These are phyloP conservation scores for Diglossa cyanea DNA, from an alignment of 2,797 vertebrate genomes.

Conservation along the genomic window DNA sequence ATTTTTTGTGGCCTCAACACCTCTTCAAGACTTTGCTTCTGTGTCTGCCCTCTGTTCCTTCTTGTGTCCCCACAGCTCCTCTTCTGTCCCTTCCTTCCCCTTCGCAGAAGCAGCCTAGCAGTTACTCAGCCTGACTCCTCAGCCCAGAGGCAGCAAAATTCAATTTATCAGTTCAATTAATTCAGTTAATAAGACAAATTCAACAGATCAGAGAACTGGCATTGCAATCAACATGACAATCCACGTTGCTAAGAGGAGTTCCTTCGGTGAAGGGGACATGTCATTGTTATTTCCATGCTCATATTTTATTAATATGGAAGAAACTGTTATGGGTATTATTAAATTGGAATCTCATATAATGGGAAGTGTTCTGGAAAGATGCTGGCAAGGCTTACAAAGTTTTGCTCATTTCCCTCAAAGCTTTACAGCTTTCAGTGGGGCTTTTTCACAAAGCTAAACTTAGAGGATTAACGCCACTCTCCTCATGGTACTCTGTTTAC, in stretches of 20 bases:
- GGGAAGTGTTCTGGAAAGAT: neutral
- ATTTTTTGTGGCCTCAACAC: neutral
- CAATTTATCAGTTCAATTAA: neutral
- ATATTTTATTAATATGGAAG: neutral
- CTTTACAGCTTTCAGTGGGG: neutral
- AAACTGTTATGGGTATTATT: neutral
- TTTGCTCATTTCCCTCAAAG: neutral
- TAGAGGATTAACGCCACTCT: neutral
- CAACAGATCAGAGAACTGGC: neutral
- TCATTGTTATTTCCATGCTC: neutral
- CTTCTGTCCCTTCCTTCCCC: neutral
- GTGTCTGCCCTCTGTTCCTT: neutral
- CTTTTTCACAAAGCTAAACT: constrained; percentile 10
- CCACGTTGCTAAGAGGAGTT: neutral
- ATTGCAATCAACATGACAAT: neutral
- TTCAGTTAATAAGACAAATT: neutral
- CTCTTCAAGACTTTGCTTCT: neutral
- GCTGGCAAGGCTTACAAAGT: neutral
- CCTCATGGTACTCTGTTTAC: constrained; percentile 30
- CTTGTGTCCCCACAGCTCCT: neutral
- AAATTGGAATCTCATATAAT: neutral
- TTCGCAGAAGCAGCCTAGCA: neutral
- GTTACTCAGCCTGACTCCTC: neutral
- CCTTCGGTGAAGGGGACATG: neutral
- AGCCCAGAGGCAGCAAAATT: neutral